phyloP scores from a whole-genome alignment of 1,140 invertebrate species.

The Platyscapa corneri region DNA sequence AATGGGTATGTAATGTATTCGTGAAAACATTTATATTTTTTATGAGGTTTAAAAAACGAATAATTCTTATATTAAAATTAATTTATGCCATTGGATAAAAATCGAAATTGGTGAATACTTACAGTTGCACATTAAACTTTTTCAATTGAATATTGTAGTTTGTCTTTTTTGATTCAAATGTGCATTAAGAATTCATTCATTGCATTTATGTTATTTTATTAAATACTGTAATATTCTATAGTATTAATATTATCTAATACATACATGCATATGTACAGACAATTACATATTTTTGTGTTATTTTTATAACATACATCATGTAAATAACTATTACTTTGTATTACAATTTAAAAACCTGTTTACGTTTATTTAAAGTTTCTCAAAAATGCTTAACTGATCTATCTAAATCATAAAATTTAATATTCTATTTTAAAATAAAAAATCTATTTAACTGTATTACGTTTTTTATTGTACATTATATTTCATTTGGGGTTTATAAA shows the following conservation, averaged over 20 bases:
- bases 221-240: too few species aligned
- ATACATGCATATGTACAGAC: neutral
- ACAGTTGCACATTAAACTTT: neutral
- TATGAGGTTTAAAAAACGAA: too few species aligned
- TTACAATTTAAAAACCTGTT: neutral
- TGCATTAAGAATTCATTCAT: neutral
- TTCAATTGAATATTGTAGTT: neutral
- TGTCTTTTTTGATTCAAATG: neutral
- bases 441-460: neutral
- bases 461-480: neutral
- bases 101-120: neutral
- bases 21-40: too few species aligned
- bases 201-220: too few species aligned
- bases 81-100: too few species aligned
- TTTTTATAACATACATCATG: neutral
- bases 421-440: neutral
- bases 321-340: neutral
- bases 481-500: neutral
- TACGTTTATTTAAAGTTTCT: neutral
- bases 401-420: neutral
- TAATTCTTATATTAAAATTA: too few species aligned
- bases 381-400: neutral
- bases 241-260: too few species aligned
- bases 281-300: neutral
- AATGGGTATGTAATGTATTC: too few species aligned